These are phyloP conservation scores for Agriotes lineatus DNA, from an alignment of 2,888 invertebrate genomes.

Conservation along the genomic window DNA sequence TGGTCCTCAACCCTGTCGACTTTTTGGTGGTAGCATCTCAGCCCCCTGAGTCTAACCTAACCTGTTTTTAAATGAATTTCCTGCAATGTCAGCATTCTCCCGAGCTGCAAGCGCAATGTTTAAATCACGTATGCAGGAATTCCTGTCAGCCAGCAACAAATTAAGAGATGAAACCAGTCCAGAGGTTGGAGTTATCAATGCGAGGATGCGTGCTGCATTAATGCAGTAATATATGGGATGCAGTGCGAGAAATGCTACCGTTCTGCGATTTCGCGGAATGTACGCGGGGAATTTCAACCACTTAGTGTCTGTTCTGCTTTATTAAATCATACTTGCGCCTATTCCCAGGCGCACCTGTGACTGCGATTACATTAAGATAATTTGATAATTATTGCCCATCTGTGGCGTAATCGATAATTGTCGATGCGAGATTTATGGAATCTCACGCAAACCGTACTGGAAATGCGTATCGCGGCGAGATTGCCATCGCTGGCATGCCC, in stretches of 20 bases:
- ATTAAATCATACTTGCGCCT: slow-evolving; percentile 24
- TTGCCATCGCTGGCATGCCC: background rate
- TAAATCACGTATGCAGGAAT: too few relatives aligned
- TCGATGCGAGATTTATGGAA: slow-evolving; percentile 20
- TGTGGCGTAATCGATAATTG: slow-evolving; percentile 11
- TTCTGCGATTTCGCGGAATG: slow-evolving; percentile 24
- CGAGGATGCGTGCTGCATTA: slow-evolving; percentile 9
- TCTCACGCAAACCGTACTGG: background rate
- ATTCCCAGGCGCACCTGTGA: slow-evolving; percentile 23
- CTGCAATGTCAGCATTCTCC: too few relatives aligned
- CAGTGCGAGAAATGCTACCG: slow-evolving; percentile 21
- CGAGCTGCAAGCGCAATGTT: too few relatives aligned
- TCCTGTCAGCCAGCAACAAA: too few relatives aligned
- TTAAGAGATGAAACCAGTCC: too few relatives aligned
- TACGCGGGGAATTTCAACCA: slow-evolving; percentile 14
- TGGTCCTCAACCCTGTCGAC: too few relatives aligned
- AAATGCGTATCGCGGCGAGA: background rate
- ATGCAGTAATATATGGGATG: slow-evolving; percentile 19
- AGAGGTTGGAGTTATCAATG: slow-evolving; percentile 4
- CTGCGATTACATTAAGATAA: slow-evolving; percentile 21
- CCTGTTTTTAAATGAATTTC: too few relatives aligned
- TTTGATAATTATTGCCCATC: slow-evolving; percentile 18
- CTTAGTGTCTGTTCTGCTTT: slow-evolving; percentile 27
- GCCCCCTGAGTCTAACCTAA: too few relatives aligned
- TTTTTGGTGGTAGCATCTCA: too few relatives aligned